These are phyloP conservation scores for Pararge aegeria DNA, from an alignment of 1,140 invertebrate genomes.

Conservation along the genomic window DNA sequence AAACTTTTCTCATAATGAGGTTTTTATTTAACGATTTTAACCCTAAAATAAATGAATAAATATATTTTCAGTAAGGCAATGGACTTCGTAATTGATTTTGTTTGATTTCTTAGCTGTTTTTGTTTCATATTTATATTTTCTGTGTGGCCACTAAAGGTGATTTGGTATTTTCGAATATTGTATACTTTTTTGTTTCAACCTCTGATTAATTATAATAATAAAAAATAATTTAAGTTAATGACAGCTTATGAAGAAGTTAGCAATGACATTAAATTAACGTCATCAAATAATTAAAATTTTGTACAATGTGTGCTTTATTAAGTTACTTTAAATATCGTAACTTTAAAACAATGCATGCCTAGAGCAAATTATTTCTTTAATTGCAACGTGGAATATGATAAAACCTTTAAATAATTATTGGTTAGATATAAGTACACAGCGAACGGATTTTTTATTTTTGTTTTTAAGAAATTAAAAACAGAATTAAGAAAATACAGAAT, in stretches of 20 bases:
- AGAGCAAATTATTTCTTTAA: neutral
- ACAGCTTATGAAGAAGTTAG: neutral
- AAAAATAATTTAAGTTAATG: neutral
- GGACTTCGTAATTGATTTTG: conserved; percentile 22
- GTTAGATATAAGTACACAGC: neutral
- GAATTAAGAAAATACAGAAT: too few species aligned
- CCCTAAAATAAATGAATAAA: conserved; percentile 38
- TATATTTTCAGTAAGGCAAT: conserved; percentile 44
- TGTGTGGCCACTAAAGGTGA: neutral
- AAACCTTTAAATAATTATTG: neutral
- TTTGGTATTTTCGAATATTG: neutral
- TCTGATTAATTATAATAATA: neutral
- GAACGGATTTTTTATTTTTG: neutral
- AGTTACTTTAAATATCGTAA: too few species aligned
- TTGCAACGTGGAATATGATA: neutral
- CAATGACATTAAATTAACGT: conserved; percentile 7
- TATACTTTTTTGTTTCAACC: conserved; percentile 7
- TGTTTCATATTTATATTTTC: neutral
- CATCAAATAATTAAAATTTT: conserved; percentile 1
- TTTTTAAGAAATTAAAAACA: too few species aligned
- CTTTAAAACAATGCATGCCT: too few species aligned
- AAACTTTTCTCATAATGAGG: conserved; percentile 53
- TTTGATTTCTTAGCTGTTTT: neutral
- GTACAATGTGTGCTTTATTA: too few species aligned
- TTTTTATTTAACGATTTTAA: conserved; percentile 30